Evolutionary conservation across 2,888 invertebrate species (phyloP).

Genomic region (Timema podura): DNA sequence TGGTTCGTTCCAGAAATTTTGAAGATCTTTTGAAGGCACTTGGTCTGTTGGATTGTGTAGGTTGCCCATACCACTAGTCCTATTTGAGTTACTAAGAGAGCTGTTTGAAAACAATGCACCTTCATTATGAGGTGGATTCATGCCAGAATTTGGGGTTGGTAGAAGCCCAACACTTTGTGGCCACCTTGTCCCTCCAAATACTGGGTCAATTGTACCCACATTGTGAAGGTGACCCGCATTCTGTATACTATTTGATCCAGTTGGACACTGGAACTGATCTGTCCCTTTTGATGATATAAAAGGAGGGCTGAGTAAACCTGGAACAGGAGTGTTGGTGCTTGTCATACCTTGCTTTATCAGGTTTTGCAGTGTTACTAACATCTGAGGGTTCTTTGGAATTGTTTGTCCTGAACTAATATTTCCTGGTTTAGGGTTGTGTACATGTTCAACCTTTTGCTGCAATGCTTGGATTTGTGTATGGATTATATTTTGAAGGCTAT

Average conservation of each 20-base stretch:
- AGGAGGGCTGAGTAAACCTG: not conserved
- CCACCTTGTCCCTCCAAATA: no score
- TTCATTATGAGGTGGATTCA: constrained; percentile 36
- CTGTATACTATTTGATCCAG: constrained; percentile 18
- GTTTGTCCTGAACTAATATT: constrained; percentile 18
- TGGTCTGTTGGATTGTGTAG: constrained; percentile 12
- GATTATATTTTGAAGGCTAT: constrained; percentile 45
- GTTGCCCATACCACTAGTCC: constrained; percentile 14
- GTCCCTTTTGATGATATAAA: no score
- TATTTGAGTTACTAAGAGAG: constrained; percentile 26
- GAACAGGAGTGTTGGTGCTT: constrained; percentile 15
- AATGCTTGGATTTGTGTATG: constrained; percentile 44
- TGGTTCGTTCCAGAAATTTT: constrained; percentile 31
- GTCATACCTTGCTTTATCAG: constrained; percentile 33
- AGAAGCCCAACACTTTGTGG: no score
- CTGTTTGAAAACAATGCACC: constrained; percentile 29
- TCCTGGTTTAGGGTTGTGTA: constrained; percentile 21
- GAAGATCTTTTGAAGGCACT: constrained; percentile 22
- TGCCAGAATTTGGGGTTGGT: constrained; percentile 8
- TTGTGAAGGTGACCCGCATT: constrained; percentile 5
- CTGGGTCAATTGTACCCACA: no score
- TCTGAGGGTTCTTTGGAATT: constrained; percentile 39
- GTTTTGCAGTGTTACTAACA: constrained; percentile 40
- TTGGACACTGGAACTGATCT: constrained; percentile 13
- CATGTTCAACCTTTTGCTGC: constrained; percentile 36